phyloP scores from a whole-genome alignment of 1,140 invertebrate species.

The Adelges cooleyi region DNA sequence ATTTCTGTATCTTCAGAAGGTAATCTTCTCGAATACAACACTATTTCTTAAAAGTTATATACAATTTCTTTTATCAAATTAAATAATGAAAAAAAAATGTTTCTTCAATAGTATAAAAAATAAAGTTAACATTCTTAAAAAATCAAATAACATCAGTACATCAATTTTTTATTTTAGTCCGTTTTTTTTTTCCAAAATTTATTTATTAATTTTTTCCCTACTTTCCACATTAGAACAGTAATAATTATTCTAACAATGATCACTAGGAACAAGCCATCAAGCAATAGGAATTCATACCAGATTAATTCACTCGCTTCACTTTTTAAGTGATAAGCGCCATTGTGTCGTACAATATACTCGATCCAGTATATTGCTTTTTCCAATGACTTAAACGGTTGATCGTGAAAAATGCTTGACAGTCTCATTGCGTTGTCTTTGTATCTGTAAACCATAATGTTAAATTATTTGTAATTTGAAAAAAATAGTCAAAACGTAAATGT shows the following conservation, averaged over 20 bases:
- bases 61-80: too few species aligned
- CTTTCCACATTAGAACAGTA: not conserved
- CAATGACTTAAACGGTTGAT: slow-evolving; percentile 14
- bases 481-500: too few species aligned
- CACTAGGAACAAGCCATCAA: slow-evolving; percentile 32
- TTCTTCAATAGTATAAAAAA: too few species aligned
- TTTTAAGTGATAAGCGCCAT: slow-evolving; percentile 33
- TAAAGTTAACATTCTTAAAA: too few species aligned
- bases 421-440: not conserved
- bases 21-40: too few species aligned
- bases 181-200: not conserved
- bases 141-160: too few species aligned
- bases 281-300: slow-evolving; percentile 31
- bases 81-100: too few species aligned
- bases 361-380: slow-evolving; percentile 33
- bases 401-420: not conserved
- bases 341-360: slow-evolving; percentile 35
- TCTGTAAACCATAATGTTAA: too few species aligned
- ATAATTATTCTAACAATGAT: slow-evolving; percentile 15
- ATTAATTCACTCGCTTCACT: slow-evolving; percentile 24
- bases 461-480: too few species aligned
- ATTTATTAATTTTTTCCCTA: slow-evolving; percentile 11
- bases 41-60: too few species aligned
- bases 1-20: too few species aligned
- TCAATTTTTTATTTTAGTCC: not conserved